A percentile compares a stretch with the other conserved stretches of the same genome.
phyloP scores from a whole-genome alignment of 2,797 vertebrate species.

The Xenops minutus region DNA sequence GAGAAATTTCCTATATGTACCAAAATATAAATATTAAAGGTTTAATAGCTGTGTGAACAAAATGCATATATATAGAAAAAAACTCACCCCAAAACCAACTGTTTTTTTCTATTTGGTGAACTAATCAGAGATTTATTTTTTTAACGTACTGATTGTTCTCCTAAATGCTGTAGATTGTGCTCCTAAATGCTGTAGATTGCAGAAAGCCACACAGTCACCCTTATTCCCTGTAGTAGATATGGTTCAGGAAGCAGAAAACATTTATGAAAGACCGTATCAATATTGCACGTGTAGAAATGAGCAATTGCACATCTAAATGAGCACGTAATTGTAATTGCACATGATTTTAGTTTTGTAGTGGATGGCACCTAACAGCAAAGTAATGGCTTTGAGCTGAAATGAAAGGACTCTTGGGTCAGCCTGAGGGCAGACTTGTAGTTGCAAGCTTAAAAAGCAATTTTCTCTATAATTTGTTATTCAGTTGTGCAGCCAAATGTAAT shows the following conservation, averaged over 20 bases:
- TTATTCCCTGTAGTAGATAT: neutral
- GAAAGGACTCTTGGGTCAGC: slow-evolving; percentile 8
- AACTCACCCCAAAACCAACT: neutral
- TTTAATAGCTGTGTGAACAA: neutral
- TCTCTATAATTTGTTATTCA: neutral
- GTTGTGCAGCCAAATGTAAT: neutral
- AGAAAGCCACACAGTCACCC: neutral
- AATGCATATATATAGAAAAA: neutral
- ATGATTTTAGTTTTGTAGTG: neutral
- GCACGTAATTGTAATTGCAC: slow-evolving; percentile 26
- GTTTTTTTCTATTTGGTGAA: neutral
- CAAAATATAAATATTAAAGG: neutral
- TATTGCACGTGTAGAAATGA: neutral
- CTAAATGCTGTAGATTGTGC: neutral
- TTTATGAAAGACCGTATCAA: neutral
- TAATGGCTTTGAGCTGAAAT: slow-evolving; percentile 1
- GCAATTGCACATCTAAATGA: slow-evolving; percentile 10
- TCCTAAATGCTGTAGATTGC: neutral
- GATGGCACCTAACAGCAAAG: neutral
- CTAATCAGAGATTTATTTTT: neutral
- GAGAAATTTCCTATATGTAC: neutral
- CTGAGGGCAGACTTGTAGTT: neutral
- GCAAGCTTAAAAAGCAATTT: neutral
- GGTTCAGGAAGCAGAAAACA: neutral
- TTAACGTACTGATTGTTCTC: neutral